phyloP scores from a whole-genome alignment of 35 echinoderm and acorn worm species.

The Apostichopus californicus region DNA sequence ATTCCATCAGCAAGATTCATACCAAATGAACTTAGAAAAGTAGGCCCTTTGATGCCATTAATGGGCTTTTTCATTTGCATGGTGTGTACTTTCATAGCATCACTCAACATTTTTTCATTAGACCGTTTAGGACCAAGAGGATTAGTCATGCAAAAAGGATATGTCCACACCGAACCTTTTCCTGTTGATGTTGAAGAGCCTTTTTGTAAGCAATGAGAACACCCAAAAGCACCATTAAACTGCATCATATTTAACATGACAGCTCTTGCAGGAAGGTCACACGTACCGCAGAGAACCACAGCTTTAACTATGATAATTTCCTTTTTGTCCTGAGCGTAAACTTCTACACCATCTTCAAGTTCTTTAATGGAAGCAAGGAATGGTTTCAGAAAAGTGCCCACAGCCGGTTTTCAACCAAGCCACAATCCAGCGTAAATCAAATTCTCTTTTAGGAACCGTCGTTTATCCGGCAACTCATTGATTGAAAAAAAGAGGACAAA shows the following conservation, averaged over 20 bases:
- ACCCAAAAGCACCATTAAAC: constrained; percentile 20
- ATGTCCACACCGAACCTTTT: not conserved
- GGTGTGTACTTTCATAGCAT: not conserved
- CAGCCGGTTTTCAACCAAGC: constrained; percentile 40
- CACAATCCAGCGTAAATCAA: constrained; percentile 24
- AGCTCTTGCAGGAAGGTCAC: constrained; percentile 18
- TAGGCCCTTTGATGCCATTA: constrained; percentile 31
- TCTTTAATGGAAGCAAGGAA: not conserved
- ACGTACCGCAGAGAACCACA: constrained; percentile 5
- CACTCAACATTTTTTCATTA: not conserved
- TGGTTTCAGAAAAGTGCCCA: constrained; percentile 50
- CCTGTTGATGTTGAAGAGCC: not conserved
- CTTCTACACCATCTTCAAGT: not conserved
- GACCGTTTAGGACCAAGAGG: constrained; percentile 13
- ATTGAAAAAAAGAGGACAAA: constrained; percentile 41
- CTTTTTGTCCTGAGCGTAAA: not conserved
- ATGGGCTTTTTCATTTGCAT: not conserved
- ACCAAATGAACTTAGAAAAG: not conserved
- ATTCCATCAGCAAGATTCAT: constrained; percentile 37
- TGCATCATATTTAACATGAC: constrained; percentile 28
- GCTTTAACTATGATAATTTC: not conserved
- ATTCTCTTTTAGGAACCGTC: not conserved
- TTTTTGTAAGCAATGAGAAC: constrained; percentile 8
- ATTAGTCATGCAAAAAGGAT: constrained; percentile 1
- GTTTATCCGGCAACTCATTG: constrained; percentile 39